Evolutionary conservation across 2,113 vertebrate species (phyloP).

Genomic region (Sakesphorus luctuosus): DNA sequence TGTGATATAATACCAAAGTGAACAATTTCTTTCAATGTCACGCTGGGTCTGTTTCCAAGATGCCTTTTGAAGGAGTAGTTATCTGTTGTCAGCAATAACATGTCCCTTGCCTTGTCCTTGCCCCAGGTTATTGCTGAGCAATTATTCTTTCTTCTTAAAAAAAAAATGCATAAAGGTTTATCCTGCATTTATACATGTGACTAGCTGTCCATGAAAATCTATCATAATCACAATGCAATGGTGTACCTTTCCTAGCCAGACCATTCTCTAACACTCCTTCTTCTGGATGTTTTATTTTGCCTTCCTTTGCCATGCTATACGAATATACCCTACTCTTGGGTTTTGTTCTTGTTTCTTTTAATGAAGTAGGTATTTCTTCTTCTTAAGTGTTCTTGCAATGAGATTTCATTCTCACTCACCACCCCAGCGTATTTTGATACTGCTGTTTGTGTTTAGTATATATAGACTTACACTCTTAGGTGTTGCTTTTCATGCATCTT

Average conservation of each 20-base stretch:
- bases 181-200: neutral
- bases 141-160: constrained; percentile 7
- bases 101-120: constrained; percentile 16
- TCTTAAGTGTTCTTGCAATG: neutral
- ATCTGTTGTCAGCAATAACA: constrained; percentile 7
- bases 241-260: neutral
- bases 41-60: neutral
- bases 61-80: neutral
- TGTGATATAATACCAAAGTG: neutral
- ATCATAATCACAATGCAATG: neutral
- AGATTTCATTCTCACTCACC: neutral
- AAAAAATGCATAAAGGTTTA: neutral
- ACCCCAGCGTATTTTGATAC: neutral
- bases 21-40: neutral
- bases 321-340: neutral
- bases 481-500: neutral
- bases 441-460: neutral
- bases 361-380: neutral
- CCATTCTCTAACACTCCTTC: neutral
- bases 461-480: neutral
- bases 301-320: neutral
- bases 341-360: neutral
- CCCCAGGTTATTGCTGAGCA: constrained; percentile 10
- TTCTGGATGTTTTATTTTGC: neutral
- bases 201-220: neutral